Percentiles rank a stretch among this genome's conserved stretches.
phyloP scores from a whole-genome alignment of 2,888 invertebrate genomes.

The Idaea straminata region DNA sequence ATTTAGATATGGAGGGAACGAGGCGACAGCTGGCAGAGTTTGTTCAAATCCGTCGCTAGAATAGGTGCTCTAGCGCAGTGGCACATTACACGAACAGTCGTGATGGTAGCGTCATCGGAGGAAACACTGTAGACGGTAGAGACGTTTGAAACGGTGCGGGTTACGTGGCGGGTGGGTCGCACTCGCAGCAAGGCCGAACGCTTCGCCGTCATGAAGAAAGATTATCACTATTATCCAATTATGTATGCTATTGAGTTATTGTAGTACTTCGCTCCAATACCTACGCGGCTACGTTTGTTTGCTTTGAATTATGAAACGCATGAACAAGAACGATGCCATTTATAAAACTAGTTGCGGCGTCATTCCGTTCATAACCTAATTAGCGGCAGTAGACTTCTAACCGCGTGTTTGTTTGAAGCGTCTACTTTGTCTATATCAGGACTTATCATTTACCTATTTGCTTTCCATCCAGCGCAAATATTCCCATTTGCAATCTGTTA shows the following conservation, averaged over 20 bases:
- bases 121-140: not conserved
- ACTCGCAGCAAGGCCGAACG: slow-evolving; percentile 57
- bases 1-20: slow-evolving; percentile 40
- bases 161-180: slow-evolving; percentile 21
- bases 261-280: slow-evolving; percentile 43
- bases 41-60: slow-evolving; percentile 32
- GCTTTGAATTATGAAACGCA: slow-evolving; percentile 37
- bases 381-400: slow-evolving; percentile 23
- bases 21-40: slow-evolving; percentile 22
- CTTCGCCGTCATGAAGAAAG: slow-evolving; percentile 35
- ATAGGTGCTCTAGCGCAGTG: slow-evolving; percentile 37
- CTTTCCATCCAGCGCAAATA: not conserved
- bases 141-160: slow-evolving; percentile 8
- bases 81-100: slow-evolving; percentile 18
- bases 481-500: not conserved
- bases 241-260: slow-evolving; percentile 58
- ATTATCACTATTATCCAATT: slow-evolving; percentile 73
- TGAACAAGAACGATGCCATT: slow-evolving; percentile 29
- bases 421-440: no score
- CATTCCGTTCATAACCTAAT: slow-evolving; percentile 22
- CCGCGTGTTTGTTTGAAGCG: not conserved
- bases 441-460: not conserved
- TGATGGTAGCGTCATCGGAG: not conserved
- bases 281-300: slow-evolving; percentile 34
- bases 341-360: slow-evolving; percentile 17